Evolutionary conservation across 2,888 invertebrate species (phyloP).

Genomic region (Fissipunctia ypsillon): DNA sequence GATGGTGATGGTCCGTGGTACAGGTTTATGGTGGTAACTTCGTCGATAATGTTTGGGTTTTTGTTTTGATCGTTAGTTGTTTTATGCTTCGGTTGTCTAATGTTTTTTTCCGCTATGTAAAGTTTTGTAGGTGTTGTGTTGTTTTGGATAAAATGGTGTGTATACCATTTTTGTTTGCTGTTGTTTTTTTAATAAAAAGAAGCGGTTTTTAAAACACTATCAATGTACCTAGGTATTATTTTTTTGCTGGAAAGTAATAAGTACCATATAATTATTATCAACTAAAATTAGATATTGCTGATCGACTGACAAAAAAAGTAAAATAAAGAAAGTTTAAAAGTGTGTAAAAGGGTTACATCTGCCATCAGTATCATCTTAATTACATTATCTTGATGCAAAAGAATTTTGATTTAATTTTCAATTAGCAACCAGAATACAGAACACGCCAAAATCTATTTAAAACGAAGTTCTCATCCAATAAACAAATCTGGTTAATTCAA

Average conservation of each 20-base stretch:
- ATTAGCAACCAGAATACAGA: conserved; percentile 28
- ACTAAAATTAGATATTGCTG: too few relatives aligned
- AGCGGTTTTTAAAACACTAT: too few relatives aligned
- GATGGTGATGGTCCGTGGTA: conserved; percentile 68
- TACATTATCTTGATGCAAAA: too few relatives aligned
- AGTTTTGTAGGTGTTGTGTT: background rate
- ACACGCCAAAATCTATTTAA: conserved; percentile 25
- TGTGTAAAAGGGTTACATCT: too few relatives aligned
- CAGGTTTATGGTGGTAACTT: conserved; percentile 42
- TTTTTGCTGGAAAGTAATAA: too few relatives aligned
- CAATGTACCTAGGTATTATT: too few relatives aligned
- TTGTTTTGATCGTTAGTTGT: conserved; percentile 40
- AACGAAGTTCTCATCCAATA: conserved; percentile 29
- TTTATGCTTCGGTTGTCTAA: conserved; percentile 36
- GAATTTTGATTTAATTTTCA: too few relatives aligned
- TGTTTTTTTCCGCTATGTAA: conserved; percentile 6
- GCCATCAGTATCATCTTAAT: too few relatives aligned
- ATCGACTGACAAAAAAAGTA: too few relatives aligned
- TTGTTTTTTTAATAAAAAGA: background rate
- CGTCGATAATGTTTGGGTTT: conserved; percentile 44
- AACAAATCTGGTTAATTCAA: conserved; percentile 40
- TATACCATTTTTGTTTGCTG: background rate
- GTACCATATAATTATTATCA: too few relatives aligned
- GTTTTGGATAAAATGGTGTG: background rate
- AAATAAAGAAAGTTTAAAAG: too few relatives aligned